Percentiles rank a stretch among this genome's conserved stretches.
These are phyloP conservation scores for Plectrocnemia conspersa DNA, from an alignment of 1,140 invertebrate species.

Conservation along the genomic window DNA sequence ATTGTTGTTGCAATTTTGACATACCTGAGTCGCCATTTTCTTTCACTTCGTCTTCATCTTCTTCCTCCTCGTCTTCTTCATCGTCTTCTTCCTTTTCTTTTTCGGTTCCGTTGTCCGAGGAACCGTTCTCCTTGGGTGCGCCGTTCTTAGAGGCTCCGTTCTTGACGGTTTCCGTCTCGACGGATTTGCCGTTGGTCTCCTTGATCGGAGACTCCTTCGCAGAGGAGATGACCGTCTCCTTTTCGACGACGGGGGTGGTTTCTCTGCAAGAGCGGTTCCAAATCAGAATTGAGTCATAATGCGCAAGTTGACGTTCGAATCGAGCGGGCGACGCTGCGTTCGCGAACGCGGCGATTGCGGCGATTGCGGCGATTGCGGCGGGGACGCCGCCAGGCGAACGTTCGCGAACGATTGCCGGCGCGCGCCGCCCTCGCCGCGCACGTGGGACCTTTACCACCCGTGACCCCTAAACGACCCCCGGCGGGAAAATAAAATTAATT, in stretches of 20 bases:
- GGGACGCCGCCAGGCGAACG: conserved; percentile 27
- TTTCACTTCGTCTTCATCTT: conserved; percentile 56
- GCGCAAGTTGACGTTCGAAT: conserved; percentile 40
- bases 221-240: conserved; percentile 36
- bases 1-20: no score
- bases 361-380: conserved; percentile 28
- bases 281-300: conserved; percentile 2
- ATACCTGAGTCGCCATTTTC: conserved; percentile 54
- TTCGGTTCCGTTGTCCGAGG: conserved; percentile 46
- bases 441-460: conserved; percentile 36
- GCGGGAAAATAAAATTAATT: no score
- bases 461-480: neutral
- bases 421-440: conserved; percentile 46
- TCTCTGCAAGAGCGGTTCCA: conserved; percentile 27
- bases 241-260: conserved; percentile 30
- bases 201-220: conserved; percentile 50
- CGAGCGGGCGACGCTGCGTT: conserved; percentile 38
- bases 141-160: conserved; percentile 37
- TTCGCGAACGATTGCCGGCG: neutral
- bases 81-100: conserved; percentile 41
- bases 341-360: conserved; percentile 29
- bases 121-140: conserved; percentile 41
- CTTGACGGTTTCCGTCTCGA: conserved; percentile 42
- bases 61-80: conserved; percentile 40
- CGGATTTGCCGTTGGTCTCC: conserved; percentile 56